phyloP scores from a whole-genome alignment of 2,113 vertebrate species.

The Zingel zingel region DNA sequence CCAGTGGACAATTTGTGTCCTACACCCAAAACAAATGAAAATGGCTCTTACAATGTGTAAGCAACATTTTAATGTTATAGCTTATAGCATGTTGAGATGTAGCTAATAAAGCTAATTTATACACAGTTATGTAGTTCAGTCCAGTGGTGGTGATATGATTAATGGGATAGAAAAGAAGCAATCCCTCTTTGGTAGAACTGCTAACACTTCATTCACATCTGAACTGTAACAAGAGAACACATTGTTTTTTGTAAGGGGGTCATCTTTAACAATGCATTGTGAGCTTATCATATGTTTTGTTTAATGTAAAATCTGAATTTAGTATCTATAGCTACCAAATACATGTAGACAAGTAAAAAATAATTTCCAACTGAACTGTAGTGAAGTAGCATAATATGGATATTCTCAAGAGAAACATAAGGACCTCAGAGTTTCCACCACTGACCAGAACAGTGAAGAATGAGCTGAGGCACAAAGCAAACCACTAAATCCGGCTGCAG shows the following conservation, averaged over 20 bases:
- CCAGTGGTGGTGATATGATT: not conserved
- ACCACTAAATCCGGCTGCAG: constrained; percentile 20
- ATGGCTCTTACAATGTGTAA: not conserved
- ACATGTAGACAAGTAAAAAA: not conserved
- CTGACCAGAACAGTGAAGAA: constrained; percentile 15
- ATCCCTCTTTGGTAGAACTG: not conserved
- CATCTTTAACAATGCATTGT: not conserved
- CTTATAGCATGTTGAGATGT: not conserved
- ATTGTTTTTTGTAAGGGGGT: not conserved
- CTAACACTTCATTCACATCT: not conserved
- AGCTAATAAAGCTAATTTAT: not conserved
- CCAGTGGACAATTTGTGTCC: too few relatives aligned
- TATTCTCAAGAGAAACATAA: not conserved
- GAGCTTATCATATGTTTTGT: not conserved
- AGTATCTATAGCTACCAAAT: not conserved
- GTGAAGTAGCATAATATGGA: not conserved
- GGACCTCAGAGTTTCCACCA: not conserved
- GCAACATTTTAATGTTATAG: not conserved
- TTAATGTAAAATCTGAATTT: not conserved
- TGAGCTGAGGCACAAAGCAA: not conserved
- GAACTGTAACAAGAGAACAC: not conserved
- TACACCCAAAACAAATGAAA: too few relatives aligned
- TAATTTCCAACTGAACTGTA: not conserved
- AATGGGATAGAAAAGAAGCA: not conserved
- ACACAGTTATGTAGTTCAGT: not conserved